Conservation (phyloP, 2,888 invertebrate genomes). For the Drosophila fulvimacula region DNA sequence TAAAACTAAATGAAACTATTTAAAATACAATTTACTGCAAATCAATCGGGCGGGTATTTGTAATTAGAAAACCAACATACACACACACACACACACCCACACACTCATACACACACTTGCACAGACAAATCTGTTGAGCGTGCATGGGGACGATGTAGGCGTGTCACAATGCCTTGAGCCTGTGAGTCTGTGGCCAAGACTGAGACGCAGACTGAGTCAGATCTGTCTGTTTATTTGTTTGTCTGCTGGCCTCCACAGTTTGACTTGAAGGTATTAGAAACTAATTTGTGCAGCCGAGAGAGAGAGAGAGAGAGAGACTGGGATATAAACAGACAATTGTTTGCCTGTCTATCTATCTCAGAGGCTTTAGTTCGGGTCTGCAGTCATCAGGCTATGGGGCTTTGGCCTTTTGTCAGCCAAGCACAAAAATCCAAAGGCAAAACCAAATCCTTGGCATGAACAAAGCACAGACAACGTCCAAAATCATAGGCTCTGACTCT, state of each 20-base stretch:
- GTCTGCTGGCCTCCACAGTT: constrained; percentile 62
- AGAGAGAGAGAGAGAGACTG: constrained; percentile 37
- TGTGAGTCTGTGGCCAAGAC: constrained; percentile 24
- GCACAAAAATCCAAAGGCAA: constrained; percentile 50
- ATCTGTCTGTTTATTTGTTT: constrained; percentile 52
- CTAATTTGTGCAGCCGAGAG: constrained; percentile 71
- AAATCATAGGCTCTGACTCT: constrained; percentile 68
- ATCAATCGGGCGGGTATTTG: constrained; percentile 71
- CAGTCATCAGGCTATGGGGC: constrained; percentile 39
- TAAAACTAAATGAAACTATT: constrained; percentile 72
- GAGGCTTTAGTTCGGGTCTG: constrained; percentile 60
- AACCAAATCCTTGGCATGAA: constrained; percentile 61
- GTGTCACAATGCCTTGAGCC: constrained; percentile 28
- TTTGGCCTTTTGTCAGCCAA: constrained; percentile 59
- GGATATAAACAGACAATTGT: constrained; percentile 76
- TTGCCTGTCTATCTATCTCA: constrained; percentile 76
- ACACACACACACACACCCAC: constrained; percentile 12
- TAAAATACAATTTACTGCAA: constrained; percentile 74
- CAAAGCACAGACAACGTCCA: constrained; percentile 45
- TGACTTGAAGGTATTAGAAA: constrained; percentile 82
- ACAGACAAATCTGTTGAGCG: not conserved
- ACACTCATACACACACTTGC: no score
- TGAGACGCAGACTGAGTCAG: constrained; percentile 19
- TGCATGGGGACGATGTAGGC: constrained; percentile 1
- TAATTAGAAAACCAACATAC: constrained; percentile 63